These are phyloP conservation scores for Conopomorpha cramerella DNA, from an alignment of 1,140 invertebrate genomes.

Conservation along the genomic window DNA sequence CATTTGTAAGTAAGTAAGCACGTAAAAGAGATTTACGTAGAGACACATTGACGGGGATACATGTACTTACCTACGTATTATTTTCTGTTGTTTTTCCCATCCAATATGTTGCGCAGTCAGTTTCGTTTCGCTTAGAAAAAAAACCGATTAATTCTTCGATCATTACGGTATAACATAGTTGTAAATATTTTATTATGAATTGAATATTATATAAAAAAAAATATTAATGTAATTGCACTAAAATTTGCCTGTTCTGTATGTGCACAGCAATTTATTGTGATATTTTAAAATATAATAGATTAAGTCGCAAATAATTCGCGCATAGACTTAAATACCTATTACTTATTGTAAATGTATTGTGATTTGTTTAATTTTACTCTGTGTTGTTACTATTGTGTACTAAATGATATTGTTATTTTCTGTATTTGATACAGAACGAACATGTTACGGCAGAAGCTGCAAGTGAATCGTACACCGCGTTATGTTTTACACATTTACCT, in stretches of 20 bases:
- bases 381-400: slow-evolving; percentile 10
- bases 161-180: too few species aligned
- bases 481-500: slow-evolving; percentile 10
- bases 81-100: too few species aligned
- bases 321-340: slow-evolving; percentile 47
- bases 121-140: too few species aligned
- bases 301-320: slow-evolving; percentile 49
- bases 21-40: too few species aligned
- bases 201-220: slow-evolving; percentile 29
- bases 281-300: slow-evolving; percentile 58
- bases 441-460: too few species aligned
- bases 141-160: too few species aligned
- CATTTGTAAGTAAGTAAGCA: too few species aligned
- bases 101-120: too few species aligned
- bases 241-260: slow-evolving; percentile 60
- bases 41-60: too few species aligned
- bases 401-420: too few species aligned
- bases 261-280: slow-evolving; percentile 61
- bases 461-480: slow-evolving; percentile 7
- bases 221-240: slow-evolving; percentile 56
- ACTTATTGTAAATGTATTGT: slow-evolving; percentile 43
- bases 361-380: slow-evolving; percentile 32
- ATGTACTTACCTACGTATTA: too few species aligned
- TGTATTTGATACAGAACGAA: slow-evolving; percentile 32
- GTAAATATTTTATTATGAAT: slow-evolving; percentile 34